Evolutionary conservation across 2,888 invertebrate genomes (phyloP), one percentile per base, ranked within the genome.

Genomic region (Erebia ligea): DNA sequence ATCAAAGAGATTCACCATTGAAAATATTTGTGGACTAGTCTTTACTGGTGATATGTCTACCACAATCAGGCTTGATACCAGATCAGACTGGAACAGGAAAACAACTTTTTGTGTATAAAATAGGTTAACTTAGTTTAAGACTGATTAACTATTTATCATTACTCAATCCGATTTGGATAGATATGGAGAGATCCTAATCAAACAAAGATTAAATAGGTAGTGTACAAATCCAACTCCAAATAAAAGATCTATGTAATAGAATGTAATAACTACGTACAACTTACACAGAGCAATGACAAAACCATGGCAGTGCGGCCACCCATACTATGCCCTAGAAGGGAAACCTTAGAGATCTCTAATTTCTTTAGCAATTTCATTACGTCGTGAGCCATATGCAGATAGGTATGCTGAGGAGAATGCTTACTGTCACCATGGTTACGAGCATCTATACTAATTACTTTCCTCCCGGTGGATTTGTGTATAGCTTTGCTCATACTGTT

Each of bases 341-440:
- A 92, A 1, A 95, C 95, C 84, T 95, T 95, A 0, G 94, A 84
- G 59, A 97, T 91, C 19, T 94, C 91, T 59, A 96, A 85, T 75
- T 95, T 95, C 77, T 95, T 93, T 73, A 97, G 87, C 56, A 98
- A 92, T 57, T 94, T 89, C 87, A 93, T 91, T 11, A 93, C 86
- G 74, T 93, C 93, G 71, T 92, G 90, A 0, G 96, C 96, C 95
- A 99, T 96, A 72, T 95, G 94, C 17, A 94, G 86, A 82, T 98
- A 98, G 0, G 95, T 94, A 88, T 98, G 97, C 8, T 95, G 94
- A 0, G 93, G 78, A 0, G 95, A 92, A 84, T 98, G 98, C 0
- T 97, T 96, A 82, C 98, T 98, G 75, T 98, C 98, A 0, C 99
- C 99, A 89, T 99, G 99, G 90, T 99, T 99, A 80, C 99, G 95